Evolutionary conservation across 2,113 vertebrate genomes (phyloP).

Genomic region (Aspidoscelis tigris): DNA sequence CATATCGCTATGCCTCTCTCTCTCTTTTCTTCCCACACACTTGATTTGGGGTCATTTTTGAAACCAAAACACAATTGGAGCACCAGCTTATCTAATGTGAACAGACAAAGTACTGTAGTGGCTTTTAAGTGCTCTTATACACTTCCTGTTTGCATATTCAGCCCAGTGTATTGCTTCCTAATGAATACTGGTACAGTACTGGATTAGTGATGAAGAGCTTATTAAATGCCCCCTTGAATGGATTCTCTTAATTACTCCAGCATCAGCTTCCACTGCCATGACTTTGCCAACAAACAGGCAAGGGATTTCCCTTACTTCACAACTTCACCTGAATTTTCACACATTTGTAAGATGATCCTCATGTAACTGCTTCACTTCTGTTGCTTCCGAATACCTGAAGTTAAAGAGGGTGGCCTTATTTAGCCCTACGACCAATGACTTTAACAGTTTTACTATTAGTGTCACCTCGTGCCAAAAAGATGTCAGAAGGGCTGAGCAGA

Average conservation of each 20-base stretch:
- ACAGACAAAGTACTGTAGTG: not conserved
- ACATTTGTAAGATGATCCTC: not conserved
- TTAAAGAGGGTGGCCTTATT: not conserved
- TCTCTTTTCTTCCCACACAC: not conserved
- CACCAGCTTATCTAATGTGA: not conserved
- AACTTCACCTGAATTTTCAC: not conserved
- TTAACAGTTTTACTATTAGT: too few species aligned
- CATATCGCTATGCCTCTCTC: not conserved
- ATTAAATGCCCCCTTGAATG: not conserved
- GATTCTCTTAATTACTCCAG: not conserved
- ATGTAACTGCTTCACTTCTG: not conserved
- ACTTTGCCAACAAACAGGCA: not conserved
- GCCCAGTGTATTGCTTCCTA: not conserved
- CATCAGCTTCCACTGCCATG: not conserved
- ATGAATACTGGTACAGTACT: not conserved
- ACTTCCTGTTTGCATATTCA: not conserved
- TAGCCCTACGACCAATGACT: not conserved
- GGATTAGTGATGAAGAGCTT: not conserved
- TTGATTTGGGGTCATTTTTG: not conserved
- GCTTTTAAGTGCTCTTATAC: not conserved
- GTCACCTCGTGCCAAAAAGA: too few species aligned
- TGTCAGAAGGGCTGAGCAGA: too few species aligned
- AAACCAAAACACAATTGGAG: not conserved
- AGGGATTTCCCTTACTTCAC: not conserved
- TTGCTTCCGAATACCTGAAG: not conserved